Base-by-base conservation (phyloP, 2,113 vertebrate species). In the Cairina moschata region DNA sequence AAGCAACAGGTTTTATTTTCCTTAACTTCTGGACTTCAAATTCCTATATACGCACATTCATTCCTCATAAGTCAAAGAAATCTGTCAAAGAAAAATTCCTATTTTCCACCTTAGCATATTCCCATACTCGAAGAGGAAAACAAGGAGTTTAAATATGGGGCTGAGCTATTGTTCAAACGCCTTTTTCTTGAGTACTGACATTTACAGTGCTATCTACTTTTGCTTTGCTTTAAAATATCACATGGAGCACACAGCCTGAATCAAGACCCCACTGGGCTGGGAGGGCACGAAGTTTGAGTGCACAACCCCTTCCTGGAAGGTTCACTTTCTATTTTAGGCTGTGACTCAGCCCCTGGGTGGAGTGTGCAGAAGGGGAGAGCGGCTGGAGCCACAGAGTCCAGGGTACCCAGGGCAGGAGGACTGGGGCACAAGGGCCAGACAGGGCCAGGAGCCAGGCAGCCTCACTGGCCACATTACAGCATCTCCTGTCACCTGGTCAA, bases 291-390 rank as follows among this genome's bases (percentile, higher is more conserved):
- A 60, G 29, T 32, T 48, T 23, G 55, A 16, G 32, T 36, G 90
- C 32, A 48, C 81, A 92, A 62, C 22, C n/a, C 71, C 34, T 46
- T 94, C 88, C 77, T 73, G 74, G 42, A 55, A 84, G 82, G 86
- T 67, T 85, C 77, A 62, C 71, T 16, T 84, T 56, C 66, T 95
- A 67, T 95, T 96, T 96, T 82, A 87, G 89, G 91, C 79, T 9
- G 11, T 73, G 50, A 79, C 77, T 92, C 77, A 92, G 74, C 8
- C 21, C 17, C 32, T n/a, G 77, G 74, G 48, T 87, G 62, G 67
- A 79, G 36, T 1, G 1, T 29, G 40, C 15, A 36, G 65, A 82
- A 76, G 8, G 31, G 9, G 36, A 60, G 44, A 84, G 28, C n/a
- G 20, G 7, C 1, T 0, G 2, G 66, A 92, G 88, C 17, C 73